A percentile compares a stretch with the other conserved stretches of the same genome.
Evolutionary conservation across 2,888 invertebrate species (phyloP).

Genomic region (Drosophila quinaria): DNA sequence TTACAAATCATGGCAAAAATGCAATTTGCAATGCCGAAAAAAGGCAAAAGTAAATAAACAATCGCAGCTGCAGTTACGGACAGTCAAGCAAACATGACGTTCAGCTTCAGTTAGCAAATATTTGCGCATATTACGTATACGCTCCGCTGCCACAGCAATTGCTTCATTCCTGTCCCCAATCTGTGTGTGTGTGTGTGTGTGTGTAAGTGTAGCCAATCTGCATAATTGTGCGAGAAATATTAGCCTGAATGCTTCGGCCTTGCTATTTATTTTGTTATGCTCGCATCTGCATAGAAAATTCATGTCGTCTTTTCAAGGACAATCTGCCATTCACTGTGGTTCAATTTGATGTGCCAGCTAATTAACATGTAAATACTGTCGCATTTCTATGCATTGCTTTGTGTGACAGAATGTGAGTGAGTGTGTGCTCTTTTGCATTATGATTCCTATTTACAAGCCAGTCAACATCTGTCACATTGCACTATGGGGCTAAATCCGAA

Average conservation of each 20-base stretch:
- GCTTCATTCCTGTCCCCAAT: slow-evolving; percentile 21
- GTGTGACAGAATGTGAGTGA: neutral
- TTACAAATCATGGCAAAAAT: slow-evolving; percentile 76
- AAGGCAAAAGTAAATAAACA: slow-evolving; percentile 50
- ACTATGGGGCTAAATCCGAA: no score
- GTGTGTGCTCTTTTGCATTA: slow-evolving; percentile 36
- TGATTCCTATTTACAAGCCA: slow-evolving; percentile 33
- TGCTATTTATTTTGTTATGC: slow-evolving; percentile 50
- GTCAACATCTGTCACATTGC: slow-evolving; percentile 54
- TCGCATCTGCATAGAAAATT: slow-evolving; percentile 28
- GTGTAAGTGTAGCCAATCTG: slow-evolving; percentile 59
- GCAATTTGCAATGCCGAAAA: slow-evolving; percentile 62
- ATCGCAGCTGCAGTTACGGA: slow-evolving; percentile 38
- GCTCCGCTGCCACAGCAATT: slow-evolving; percentile 41
- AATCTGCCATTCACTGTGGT: slow-evolving; percentile 27
- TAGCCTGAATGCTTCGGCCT: slow-evolving; percentile 42
- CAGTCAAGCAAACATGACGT: slow-evolving; percentile 62
- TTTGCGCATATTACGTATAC: slow-evolving; percentile 64
- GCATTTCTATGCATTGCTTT: slow-evolving; percentile 54
- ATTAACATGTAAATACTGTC: slow-evolving; percentile 73
- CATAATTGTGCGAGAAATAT: slow-evolving; percentile 75
- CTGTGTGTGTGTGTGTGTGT: neutral
- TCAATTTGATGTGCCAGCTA: slow-evolving; percentile 65
- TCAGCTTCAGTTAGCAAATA: slow-evolving; percentile 61
- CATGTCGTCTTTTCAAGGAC: slow-evolving; percentile 66